Base-by-base conservation (phyloP, 2,888 invertebrate species). In the Drosophila mayaguana region DNA sequence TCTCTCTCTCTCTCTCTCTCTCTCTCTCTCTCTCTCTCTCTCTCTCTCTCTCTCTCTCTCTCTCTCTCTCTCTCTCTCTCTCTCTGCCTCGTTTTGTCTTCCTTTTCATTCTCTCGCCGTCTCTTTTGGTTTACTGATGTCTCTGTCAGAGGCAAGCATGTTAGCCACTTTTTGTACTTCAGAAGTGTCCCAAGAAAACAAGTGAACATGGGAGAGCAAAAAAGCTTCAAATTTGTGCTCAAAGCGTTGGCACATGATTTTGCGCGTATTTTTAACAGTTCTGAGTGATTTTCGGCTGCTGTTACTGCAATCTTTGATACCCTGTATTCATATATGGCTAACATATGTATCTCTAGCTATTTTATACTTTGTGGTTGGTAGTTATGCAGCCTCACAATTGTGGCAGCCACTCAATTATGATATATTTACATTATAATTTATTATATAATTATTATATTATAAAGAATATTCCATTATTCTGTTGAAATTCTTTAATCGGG, bases 201-300 rank as follows among this genome's bases (percentile, higher is more conserved):
- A n/a, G 48, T 28, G 18, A 22, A 3, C 12, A 32, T n/a, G 14
- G 14, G 6, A 11, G 3, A 11, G 11, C n/a, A 53, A 18, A 56
- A 56, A 36, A 60, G 72, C 61, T n/a, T 11, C 14, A 63, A 75
- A 81, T 87, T 83, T 78, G 60, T 55, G 63, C 79, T 66, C 76
- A 71, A 81, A 87, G 71, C 76, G 62, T 71, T 83, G 84, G 59
- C 72, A 72, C 76, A 83, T 83, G 81, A 78, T 89, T 84, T 87
- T 72, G 59, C 72, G 68, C 32, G 51, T 62, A 51, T 63, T 72
- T 62, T 62, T 25, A 56, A 54, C 14, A 22, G 56, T 34, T 51
- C 22, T 55, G 51, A 34, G n/a, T 80, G 69, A 66, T 66, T 25
- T 78, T 70, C 59, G 56, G 22, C 36, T 60, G 50, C 42, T 61